Evolutionary conservation across 2,888 invertebrate species (phyloP).

Genomic region (Tanypteryx hageni): DNA sequence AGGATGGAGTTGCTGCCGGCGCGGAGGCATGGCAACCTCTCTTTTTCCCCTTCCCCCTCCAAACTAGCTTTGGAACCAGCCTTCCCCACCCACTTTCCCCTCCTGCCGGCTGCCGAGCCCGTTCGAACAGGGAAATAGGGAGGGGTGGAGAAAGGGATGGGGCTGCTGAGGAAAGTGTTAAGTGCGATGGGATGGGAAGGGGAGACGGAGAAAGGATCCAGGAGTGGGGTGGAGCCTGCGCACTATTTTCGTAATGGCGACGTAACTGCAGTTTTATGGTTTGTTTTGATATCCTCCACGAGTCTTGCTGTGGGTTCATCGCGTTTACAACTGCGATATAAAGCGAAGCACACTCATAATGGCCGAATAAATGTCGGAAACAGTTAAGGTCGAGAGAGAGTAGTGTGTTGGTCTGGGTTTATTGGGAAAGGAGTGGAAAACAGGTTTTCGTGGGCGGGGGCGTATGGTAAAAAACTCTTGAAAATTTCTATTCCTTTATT

Average conservation of each 20-base stretch:
- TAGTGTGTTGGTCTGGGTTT: slow-evolving; percentile 23
- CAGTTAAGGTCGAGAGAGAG: slow-evolving; percentile 57
- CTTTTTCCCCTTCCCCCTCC: not conserved
- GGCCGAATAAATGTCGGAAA: slow-evolving; percentile 63
- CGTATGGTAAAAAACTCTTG: slow-evolving; percentile 48
- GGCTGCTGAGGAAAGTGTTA: slow-evolving; percentile 30
- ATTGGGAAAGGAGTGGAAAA: slow-evolving; percentile 44
- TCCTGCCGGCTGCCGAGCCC: not conserved
- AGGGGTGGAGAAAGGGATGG: not conserved
- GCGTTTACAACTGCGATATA: slow-evolving; percentile 64
- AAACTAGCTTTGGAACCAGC: slow-evolving; percentile 45
- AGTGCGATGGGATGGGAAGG: slow-evolving; percentile 12
- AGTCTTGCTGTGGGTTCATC: slow-evolving; percentile 59
- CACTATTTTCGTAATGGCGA: slow-evolving; percentile 71
- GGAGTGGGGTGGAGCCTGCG: slow-evolving; percentile 74
- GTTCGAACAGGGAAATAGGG: slow-evolving; percentile 22
- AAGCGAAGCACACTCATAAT: slow-evolving; percentile 63
- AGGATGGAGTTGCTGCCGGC: slow-evolving; percentile 11
- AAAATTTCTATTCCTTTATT: not conserved
- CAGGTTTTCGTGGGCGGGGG: slow-evolving; percentile 55
- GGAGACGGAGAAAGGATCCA: not conserved
- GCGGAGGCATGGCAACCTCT: slow-evolving; percentile 30
- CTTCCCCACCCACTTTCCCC: slow-evolving; percentile 30
- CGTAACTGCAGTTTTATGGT: slow-evolving; percentile 69
- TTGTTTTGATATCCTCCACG: slow-evolving; percentile 68